Conservation (phyloP, 2,797 vertebrate genomes). For the Botia almorhae region DNA sequence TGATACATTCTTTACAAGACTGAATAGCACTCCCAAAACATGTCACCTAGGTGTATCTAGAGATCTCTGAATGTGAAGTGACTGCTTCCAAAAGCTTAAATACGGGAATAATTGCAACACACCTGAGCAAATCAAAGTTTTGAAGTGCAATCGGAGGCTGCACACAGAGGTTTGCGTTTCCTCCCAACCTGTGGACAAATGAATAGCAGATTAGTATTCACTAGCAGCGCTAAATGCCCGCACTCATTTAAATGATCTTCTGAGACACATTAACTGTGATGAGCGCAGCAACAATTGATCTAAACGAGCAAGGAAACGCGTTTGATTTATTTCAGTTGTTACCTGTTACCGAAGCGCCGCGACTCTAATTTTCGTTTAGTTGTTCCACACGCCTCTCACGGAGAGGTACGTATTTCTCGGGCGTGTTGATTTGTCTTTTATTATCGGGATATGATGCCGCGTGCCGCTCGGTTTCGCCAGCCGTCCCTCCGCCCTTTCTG, state of each 20-base stretch:
- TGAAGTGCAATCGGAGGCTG: slow-evolving; percentile 51
- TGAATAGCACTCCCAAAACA: slow-evolving; percentile 39
- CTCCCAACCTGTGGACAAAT: slow-evolving; percentile 56
- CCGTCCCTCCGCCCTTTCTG: slow-evolving; percentile 35
- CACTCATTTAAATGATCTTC: slow-evolving; percentile 63
- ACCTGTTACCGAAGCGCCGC: slow-evolving; percentile 52
- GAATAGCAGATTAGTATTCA: slow-evolving; percentile 62
- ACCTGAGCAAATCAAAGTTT: slow-evolving; percentile 45
- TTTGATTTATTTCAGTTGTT: slow-evolving; percentile 63
- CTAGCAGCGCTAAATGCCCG: slow-evolving; percentile 53
- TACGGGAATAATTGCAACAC: slow-evolving; percentile 45
- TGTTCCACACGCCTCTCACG: slow-evolving; percentile 53
- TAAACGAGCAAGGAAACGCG: slow-evolving; percentile 60
- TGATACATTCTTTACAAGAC: slow-evolving; percentile 8
- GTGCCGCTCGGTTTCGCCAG: slow-evolving; percentile 6
- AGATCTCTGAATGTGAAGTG: slow-evolving; percentile 47
- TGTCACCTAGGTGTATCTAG: slow-evolving; percentile 53
- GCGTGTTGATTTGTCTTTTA: slow-evolving; percentile 60
- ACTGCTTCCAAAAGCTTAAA: background rate
- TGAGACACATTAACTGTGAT: slow-evolving; percentile 60
- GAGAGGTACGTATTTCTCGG: slow-evolving; percentile 47
- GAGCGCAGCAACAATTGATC: slow-evolving; percentile 60
- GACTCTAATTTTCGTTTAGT: slow-evolving; percentile 60
- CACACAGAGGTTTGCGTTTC: slow-evolving; percentile 53
- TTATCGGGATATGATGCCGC: slow-evolving; percentile 46